Conservation (phyloP, 2,797 vertebrate species). For the Sylvia borin region DNA sequence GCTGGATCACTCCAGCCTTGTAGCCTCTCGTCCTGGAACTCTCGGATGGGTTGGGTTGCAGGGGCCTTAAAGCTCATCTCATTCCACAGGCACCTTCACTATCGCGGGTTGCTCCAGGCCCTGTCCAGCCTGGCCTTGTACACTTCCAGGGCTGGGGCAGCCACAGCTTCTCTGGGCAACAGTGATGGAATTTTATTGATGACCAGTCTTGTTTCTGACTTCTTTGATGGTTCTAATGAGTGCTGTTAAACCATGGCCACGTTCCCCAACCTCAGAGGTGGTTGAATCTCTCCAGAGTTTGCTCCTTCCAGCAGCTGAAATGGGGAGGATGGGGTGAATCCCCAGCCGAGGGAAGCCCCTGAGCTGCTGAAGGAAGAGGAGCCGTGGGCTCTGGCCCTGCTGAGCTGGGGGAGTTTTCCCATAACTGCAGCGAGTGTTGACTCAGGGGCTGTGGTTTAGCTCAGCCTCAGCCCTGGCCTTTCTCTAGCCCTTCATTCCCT, state of each 20-base stretch:
- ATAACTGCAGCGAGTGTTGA: neutral
- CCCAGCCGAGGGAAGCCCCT: neutral
- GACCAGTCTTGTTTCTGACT: neutral
- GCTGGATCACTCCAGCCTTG: neutral
- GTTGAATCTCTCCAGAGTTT: neutral
- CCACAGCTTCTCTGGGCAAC: neutral
- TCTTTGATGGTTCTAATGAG: neutral
- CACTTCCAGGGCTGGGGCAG: neutral
- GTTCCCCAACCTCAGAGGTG: neutral
- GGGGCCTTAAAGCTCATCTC: neutral
- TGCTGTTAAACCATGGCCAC: accelerated
- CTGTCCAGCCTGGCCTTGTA: neutral
- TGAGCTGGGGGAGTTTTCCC: neutral
- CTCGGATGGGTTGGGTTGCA: accelerated
- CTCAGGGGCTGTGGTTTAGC: conserved; percentile 33
- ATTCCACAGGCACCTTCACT: neutral
- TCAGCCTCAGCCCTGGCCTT: neutral
- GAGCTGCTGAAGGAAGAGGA: neutral
- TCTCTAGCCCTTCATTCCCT: neutral
- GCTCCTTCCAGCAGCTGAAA: neutral
- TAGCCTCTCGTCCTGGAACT: neutral
- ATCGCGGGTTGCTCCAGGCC: accelerated
- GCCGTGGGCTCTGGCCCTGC: neutral
- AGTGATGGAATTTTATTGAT: neutral
- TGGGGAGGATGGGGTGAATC: neutral